Percentiles rank a stretch among this genome's conserved stretches.
phyloP scores from a whole-genome alignment of 2,113 vertebrate genomes.

The Lagopus muta region DNA sequence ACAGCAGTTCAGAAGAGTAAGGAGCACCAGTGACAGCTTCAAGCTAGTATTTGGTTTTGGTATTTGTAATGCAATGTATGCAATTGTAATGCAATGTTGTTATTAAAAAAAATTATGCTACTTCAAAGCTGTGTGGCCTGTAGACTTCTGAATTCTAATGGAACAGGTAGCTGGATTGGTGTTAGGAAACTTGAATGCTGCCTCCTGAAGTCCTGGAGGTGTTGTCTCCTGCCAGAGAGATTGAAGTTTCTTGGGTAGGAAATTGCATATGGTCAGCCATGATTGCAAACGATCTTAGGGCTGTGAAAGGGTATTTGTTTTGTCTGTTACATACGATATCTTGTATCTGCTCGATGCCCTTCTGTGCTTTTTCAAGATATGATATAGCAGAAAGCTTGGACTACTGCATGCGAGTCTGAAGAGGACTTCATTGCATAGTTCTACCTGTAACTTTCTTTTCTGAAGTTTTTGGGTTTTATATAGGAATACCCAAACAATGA shows the following conservation, averaged over 20 bases:
- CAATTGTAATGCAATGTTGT: neutral
- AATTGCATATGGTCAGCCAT: neutral
- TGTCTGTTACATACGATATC: neutral
- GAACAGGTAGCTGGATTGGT: neutral
- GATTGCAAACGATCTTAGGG: neutral
- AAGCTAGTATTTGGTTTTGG: neutral
- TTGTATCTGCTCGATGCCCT: neutral
- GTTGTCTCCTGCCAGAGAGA: neutral
- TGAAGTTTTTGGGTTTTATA: neutral
- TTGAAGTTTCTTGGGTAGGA: neutral
- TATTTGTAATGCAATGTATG: neutral
- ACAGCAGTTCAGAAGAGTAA: neutral
- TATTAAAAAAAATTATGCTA: neutral
- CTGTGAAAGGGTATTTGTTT: neutral
- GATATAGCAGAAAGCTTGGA: neutral
- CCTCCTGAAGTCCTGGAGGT: neutral
- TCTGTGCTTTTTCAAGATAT: neutral
- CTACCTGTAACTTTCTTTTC: neutral
- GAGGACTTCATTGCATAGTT: neutral
- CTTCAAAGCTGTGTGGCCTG: neutral
- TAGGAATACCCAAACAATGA: neutral
- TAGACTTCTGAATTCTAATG: neutral
- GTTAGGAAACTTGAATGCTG: neutral
- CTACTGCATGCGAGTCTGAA: neutral
- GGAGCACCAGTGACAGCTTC: neutral